Percentiles rank a stretch among this genome's conserved stretches.
These are phyloP conservation scores for Apodemus sylvaticus DNA, from an alignment of 2,113 vertebrate species.

Conservation along the genomic window DNA sequence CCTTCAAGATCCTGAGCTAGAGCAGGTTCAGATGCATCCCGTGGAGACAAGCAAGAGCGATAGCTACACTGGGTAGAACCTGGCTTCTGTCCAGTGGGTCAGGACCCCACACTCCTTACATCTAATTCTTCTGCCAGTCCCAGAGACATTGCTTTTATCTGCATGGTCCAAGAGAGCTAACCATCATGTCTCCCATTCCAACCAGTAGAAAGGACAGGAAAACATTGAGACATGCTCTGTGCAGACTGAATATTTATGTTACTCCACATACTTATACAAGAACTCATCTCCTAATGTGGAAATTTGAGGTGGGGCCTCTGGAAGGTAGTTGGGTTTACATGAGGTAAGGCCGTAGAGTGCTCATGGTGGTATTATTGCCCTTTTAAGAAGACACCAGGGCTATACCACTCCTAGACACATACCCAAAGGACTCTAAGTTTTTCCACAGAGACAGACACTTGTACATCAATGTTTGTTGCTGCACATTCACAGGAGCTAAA, in stretches of 20 bases:
- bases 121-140: neutral
- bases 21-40: neutral
- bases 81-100: neutral
- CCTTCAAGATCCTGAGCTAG: neutral
- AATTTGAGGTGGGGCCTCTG: neutral
- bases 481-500: neutral
- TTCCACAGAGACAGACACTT: too few species aligned
- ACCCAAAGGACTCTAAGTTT: neutral
- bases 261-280: neutral
- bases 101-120: neutral
- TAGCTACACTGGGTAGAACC: neutral
- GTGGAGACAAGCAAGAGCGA: neutral
- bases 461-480: neutral
- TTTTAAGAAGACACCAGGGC: neutral
- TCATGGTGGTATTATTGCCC: neutral
- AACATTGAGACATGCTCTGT: neutral
- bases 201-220: neutral
- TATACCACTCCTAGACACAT: neutral
- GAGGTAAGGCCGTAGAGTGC: neutral
- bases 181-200: neutral
- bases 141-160: neutral
- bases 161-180: neutral
- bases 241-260: neutral
- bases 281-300: neutral
- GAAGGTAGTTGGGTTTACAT: neutral